Evolutionary conservation across 53 echinoderm and acorn worm species (phyloP).

Genomic region (Actinopyga echinites): DNA sequence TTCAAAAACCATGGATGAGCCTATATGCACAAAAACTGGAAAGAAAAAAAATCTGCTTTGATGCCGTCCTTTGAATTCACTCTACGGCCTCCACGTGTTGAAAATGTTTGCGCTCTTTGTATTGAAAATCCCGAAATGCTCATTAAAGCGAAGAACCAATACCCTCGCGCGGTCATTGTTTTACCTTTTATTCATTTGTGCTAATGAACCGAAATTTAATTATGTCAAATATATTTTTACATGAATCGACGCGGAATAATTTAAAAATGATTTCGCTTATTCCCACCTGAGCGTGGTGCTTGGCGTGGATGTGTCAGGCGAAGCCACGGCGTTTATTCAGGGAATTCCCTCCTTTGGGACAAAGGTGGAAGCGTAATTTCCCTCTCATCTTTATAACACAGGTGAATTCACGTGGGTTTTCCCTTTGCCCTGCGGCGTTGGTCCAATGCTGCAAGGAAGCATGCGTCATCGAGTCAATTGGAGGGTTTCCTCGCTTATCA

Average conservation of each 20-base stretch:
- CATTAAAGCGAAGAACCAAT: not conserved
- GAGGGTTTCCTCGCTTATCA: not conserved
- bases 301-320: conserved; percentile 1
- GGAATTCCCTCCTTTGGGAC: conserved; percentile 26
- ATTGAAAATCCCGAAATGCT: not conserved
- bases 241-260: conserved; percentile 27
- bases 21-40: too few relatives aligned
- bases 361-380: conserved; percentile 10
- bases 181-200: not conserved
- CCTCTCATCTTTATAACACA: not conserved
- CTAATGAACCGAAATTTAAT: conserved; percentile 27
- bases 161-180: too few relatives aligned
- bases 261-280: conserved; percentile 19
- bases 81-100: too few relatives aligned
- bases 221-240: conserved; percentile 32
- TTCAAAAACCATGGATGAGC: too few relatives aligned
- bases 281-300: not conserved
- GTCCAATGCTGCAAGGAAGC: conserved; percentile 23
- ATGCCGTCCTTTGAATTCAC: too few relatives aligned
- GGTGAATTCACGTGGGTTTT: not conserved
- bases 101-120: too few relatives aligned
- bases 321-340: not conserved
- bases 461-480: conserved; percentile 17
- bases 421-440: conserved; percentile 4
- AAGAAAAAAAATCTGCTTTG: too few relatives aligned